Base-by-base conservation (phyloP, 2,797 vertebrate species). In the Delichon dasypus region DNA sequence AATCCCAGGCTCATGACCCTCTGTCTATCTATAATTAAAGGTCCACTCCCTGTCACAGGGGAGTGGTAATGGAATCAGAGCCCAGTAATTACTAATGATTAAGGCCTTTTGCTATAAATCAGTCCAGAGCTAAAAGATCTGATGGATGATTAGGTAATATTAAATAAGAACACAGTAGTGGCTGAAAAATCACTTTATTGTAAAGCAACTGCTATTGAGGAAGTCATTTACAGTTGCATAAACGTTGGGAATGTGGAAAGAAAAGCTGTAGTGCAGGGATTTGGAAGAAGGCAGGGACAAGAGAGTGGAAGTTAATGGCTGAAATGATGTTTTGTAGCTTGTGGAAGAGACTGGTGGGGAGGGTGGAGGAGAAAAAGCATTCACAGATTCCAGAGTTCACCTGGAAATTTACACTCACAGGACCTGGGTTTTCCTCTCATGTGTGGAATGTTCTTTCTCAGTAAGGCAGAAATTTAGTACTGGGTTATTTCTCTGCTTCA, bases 181-280 rank as follows among this genome's bases (percentile, higher is more conserved):
- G 60, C 60, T 88, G 67, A 82, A 90, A 87, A 87, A 95, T 91
- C 58, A 93, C 76, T 96, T 95, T 95, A 96, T 95, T 96, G 60
- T 51, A 38, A 72, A 64, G 85, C 51, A 20, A 29, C 27, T 30
- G 22, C 75, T 78, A 7, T 42, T 34, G 54, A 82, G 79, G 60
- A 89, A 50, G 53, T 73, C 4, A 79, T 53, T 92, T 84, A 20
- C 40, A 79, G 32, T 55, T 66, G 27, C 55, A n/a, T 61, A 36
- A 79, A 30, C 8, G 8, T 13, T 81, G 88, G 85, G 16, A 64
- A 66, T 60, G 32, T 1, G 15, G 61, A 23, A 55, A 53, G 38
- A 88, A 70, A 38, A 70, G 80, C 18, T 27, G 48, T 2, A 13
- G 20, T 66, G 73, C 10, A 5, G 60, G 76, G 48, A 53, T 48